Evolutionary conservation across 2,113 vertebrate species (phyloP).

Genomic region (Pteropus alecto): DNA sequence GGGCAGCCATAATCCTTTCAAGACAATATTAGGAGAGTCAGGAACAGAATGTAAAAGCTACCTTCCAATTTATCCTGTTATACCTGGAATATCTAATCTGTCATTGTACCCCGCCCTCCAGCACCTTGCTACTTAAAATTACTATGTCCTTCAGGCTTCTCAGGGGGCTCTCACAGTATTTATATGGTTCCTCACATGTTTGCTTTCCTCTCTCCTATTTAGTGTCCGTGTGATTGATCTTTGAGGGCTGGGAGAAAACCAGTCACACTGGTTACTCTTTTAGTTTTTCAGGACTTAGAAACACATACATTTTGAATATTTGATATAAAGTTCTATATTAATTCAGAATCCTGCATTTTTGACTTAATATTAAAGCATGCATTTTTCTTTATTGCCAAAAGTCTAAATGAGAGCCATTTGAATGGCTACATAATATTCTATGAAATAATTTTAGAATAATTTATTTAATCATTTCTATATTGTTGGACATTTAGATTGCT

Average conservation of each 20-base stretch:
- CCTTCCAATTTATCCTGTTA: not conserved
- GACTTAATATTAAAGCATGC: not conserved
- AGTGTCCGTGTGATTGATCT: not conserved
- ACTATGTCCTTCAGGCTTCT: not conserved
- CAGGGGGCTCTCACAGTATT: not conserved
- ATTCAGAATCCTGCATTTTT: not conserved
- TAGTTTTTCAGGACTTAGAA: not conserved
- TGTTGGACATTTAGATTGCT: not conserved
- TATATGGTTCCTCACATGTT: not conserved
- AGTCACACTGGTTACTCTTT: not conserved
- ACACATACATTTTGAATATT: not conserved
- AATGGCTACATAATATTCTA: not conserved
- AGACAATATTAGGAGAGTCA: not conserved
- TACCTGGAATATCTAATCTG: not conserved
- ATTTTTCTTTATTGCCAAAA: not conserved
- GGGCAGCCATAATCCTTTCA: not conserved
- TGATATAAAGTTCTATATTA: not conserved
- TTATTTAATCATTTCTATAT: not conserved
- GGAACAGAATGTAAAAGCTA: not conserved
- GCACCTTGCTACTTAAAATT: not conserved
- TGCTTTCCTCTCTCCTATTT: not conserved
- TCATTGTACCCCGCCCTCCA: rapidly evolving
- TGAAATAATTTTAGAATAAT: not conserved
- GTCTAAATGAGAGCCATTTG: not conserved
- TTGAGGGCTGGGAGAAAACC: not conserved